Conservation (phyloP, 2,888 invertebrate genomes). For the Coenonympha arcania region DNA sequence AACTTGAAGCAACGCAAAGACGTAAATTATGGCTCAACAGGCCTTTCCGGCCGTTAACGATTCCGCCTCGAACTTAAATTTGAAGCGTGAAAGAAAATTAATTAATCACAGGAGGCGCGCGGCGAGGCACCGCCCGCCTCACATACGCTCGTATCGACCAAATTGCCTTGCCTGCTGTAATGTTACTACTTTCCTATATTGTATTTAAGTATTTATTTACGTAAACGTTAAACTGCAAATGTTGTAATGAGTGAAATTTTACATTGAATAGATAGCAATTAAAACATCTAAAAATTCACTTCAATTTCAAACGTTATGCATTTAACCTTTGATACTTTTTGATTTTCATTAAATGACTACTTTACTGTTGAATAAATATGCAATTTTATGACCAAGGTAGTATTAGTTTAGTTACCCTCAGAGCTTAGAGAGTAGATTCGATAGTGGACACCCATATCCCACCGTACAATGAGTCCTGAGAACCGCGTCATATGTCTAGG, state of each 20-base stretch:
- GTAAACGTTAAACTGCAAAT: no score
- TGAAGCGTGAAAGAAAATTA: slow-evolving; percentile 68
- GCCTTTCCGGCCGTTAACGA: slow-evolving; percentile 68
- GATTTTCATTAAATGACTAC: no score
- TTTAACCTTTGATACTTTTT: no score
- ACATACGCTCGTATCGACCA: slow-evolving; percentile 8
- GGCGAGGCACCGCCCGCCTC: slow-evolving; percentile 17
- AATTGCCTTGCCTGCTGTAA: background rate
- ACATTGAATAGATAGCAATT: no score
- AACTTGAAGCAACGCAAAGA: slow-evolving; percentile 55
- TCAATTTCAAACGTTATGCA: no score
- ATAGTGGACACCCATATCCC: background rate
- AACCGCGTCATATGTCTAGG: slow-evolving; percentile 16
- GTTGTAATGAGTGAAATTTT: no score
- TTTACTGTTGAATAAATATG: no score
- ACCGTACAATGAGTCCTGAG: slow-evolving; percentile 10
- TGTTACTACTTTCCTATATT: background rate
- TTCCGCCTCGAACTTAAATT: slow-evolving; percentile 62
- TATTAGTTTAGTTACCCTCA: slow-evolving; percentile 2
- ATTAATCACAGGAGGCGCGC: slow-evolving; percentile 62
- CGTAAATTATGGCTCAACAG: slow-evolving; percentile 69
- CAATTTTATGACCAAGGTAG: background rate
- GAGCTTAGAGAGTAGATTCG: slow-evolving; percentile 3
- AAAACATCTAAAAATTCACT: no score
- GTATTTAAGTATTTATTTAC: background rate